Evolutionary conservation across 64 coral and sea anemone species (phyloP).

Genomic region (Pachyseris speciosa): DNA sequence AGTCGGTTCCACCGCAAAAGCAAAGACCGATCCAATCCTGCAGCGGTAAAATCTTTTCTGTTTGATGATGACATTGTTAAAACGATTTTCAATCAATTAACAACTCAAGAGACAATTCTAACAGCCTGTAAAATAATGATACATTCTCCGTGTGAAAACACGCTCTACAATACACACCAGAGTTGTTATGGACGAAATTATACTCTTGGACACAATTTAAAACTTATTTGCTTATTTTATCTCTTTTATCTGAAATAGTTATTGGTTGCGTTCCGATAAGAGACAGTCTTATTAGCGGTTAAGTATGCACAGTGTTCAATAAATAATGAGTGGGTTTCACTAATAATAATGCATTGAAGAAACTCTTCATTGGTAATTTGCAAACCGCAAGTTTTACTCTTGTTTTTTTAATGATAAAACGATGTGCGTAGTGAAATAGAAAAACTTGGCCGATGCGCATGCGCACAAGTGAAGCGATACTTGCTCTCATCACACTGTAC

Average conservation of each 20-base stretch:
- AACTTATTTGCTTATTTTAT: neutral
- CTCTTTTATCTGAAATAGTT: neutral
- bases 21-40: neutral
- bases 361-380: neutral
- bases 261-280: neutral
- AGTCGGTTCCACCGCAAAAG: constrained; percentile 11
- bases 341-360: neutral
- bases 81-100: constrained; percentile 8
- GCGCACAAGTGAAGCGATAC: too few species aligned
- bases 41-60: neutral
- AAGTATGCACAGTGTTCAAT: neutral
- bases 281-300: neutral
- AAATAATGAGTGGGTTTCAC: neutral
- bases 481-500: too few species aligned
- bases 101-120: neutral
- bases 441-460: too few species aligned
- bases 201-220: neutral
- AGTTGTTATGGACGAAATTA: neutral
- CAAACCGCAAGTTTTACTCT: neutral
- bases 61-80: neutral
- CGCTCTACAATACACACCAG: neutral
- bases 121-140: neutral
- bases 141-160: neutral
- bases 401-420: neutral
- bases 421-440: neutral